Evolutionary conservation across 2,888 invertebrate genomes (phyloP).

Genomic region (Oxyteleia sp.): DNA sequence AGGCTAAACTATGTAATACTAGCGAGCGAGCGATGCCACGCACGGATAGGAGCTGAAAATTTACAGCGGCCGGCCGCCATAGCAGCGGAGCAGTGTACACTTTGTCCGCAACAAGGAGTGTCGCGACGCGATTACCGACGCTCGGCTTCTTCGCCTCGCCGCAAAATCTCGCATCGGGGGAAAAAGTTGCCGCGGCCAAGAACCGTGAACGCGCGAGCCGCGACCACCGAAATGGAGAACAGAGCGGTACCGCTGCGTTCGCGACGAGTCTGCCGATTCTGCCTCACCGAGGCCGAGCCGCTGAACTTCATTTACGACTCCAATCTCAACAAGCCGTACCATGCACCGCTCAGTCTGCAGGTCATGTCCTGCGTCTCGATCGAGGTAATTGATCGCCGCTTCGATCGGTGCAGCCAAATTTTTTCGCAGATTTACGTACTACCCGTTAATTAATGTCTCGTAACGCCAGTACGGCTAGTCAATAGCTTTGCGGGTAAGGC

Average conservation of each 20-base stretch:
- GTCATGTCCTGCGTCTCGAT: conserved; percentile 93
- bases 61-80: conserved; percentile 81
- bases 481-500: conserved; percentile 60
- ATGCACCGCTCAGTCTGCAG: conserved; percentile 91
- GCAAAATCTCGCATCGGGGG: conserved; percentile 21
- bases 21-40: conserved; percentile 77
- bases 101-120: conserved; percentile 78
- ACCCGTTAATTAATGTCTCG: conserved; percentile 49
- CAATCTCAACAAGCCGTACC: conserved; percentile 89
- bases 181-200: conserved; percentile 20
- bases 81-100: conserved; percentile 83
- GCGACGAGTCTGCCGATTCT: conserved; percentile 92
- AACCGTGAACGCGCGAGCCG: conserved; percentile 59
- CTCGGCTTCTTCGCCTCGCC: conserved; percentile 84
- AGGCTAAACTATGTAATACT: conserved; percentile 69
- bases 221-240: conserved; percentile 89
- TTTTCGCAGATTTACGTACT: conserved; percentile 29
- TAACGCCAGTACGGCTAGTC: conserved; percentile 63
- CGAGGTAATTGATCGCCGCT: conserved; percentile 89
- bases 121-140: conserved; percentile 85
- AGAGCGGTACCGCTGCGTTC: conserved; percentile 89
- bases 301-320: conserved; percentile 91
- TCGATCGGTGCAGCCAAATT: not conserved
- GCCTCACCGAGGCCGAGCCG: conserved; percentile 90
- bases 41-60: conserved; percentile 74